A percentile compares a stretch with the other conserved stretches of the same genome.
These are phyloP conservation scores for Lerema accius DNA, from an alignment of 1,140 invertebrate species.

Conservation along the genomic window DNA sequence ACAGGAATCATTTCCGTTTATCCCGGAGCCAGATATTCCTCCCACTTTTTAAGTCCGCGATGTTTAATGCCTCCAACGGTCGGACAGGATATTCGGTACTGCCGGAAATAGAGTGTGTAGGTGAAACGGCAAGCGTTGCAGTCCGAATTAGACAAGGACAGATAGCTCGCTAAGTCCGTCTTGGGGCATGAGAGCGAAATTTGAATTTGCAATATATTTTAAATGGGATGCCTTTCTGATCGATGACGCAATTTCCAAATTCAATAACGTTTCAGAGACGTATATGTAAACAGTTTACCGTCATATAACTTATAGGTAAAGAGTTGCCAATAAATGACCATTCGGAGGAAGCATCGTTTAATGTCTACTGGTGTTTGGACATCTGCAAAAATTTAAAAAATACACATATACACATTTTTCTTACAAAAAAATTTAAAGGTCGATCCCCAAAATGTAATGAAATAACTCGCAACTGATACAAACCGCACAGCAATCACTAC, in stretches of 20 bases:
- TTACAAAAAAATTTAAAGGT: too few relatives aligned
- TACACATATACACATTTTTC: too few relatives aligned
- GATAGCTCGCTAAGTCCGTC: constrained; percentile 22
- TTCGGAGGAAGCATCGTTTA: too few relatives aligned
- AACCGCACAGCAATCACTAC: too few relatives aligned
- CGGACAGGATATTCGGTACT: constrained; percentile 67
- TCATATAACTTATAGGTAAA: neutral
- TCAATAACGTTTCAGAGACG: constrained; percentile 10
- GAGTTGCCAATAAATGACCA: too few relatives aligned
- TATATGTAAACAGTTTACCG: neutral
- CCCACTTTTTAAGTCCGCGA: constrained; percentile 72
- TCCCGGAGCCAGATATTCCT: constrained; percentile 53
- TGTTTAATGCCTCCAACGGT: constrained; percentile 60
- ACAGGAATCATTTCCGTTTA: constrained; percentile 73
- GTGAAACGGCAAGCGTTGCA: constrained; percentile 40
- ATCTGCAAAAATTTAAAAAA: too few relatives aligned
- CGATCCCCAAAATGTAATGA: too few relatives aligned
- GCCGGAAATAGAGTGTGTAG: constrained; percentile 74
- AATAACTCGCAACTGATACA: too few relatives aligned
- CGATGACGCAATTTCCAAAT: constrained; percentile 29
- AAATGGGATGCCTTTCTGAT: constrained; percentile 30
- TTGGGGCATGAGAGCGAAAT: constrained; percentile 26
- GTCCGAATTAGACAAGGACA: constrained; percentile 33
- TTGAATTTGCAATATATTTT: constrained; percentile 34
- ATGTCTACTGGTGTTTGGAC: too few relatives aligned